phyloP scores from a whole-genome alignment of 2,113 vertebrate species.

The Toxotes jaculatrix region DNA sequence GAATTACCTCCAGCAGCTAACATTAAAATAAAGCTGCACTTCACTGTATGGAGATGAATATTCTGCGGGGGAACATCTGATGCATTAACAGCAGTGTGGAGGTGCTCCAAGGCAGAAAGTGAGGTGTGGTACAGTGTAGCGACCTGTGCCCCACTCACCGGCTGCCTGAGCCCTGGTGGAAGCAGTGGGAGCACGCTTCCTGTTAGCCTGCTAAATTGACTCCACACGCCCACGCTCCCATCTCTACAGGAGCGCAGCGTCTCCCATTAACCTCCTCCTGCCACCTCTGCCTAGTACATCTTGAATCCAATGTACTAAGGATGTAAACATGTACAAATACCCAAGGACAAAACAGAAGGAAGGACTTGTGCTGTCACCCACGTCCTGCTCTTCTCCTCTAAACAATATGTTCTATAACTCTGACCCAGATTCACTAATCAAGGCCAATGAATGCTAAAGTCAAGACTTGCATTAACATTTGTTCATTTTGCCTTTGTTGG shows the following conservation, averaged over 20 bases:
- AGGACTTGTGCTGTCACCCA: constrained; percentile 55
- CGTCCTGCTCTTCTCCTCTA: constrained; percentile 32
- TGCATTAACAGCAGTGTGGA: constrained; percentile 7
- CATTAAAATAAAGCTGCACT: constrained; percentile 29
- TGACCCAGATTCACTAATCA: constrained; percentile 69
- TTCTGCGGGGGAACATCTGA: constrained; percentile 4
- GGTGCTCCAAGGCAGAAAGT: constrained; percentile 12
- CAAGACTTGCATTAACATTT: constrained; percentile 43
- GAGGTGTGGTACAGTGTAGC: constrained; percentile 17
- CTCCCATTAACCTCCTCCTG: constrained; percentile 67
- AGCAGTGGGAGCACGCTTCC: constrained; percentile 60
- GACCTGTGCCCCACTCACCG: constrained; percentile 64
- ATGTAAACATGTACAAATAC: constrained; percentile 64
- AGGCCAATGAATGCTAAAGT: constrained; percentile 29
- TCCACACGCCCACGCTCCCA: constrained; percentile 52
- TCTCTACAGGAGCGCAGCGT: constrained; percentile 44
- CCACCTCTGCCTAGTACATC: constrained; percentile 36
- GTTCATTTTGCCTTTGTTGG: constrained; percentile 35
- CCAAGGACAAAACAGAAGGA: constrained; percentile 61
- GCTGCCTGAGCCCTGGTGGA: constrained; percentile 38
- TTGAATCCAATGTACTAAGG: constrained; percentile 33
- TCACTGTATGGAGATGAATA: constrained; percentile 34
- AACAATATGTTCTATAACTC: constrained; percentile 72
- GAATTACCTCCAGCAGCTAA: constrained; percentile 37
- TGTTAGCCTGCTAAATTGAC: constrained; percentile 68